A percentile compares a stretch with the other conserved stretches of the same genome.
Conservation (phyloP, 2,113 vertebrate species). For the Poeciliopsis occidentalis region DNA sequence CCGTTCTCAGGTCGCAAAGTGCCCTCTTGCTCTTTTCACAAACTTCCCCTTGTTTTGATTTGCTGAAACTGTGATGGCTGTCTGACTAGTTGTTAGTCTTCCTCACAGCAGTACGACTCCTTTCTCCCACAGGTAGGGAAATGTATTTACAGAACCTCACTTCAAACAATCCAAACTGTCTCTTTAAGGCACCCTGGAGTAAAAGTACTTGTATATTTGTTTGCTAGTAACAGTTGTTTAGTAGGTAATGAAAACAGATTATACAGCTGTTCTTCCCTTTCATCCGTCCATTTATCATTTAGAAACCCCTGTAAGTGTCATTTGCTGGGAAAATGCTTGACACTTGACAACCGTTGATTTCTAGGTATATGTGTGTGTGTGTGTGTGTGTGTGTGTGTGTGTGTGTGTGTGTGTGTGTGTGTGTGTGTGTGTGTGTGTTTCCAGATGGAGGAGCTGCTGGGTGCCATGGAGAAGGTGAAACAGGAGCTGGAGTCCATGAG, state of each 20-base stretch:
- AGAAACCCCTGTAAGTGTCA: background rate
- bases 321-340: background rate
- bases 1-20: too few relatives aligned
- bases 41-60: background rate
- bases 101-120: background rate
- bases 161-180: background rate
- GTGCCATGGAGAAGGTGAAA: constrained; percentile 98
- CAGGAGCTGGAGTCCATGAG: constrained; percentile 98
- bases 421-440: constrained; percentile 24
- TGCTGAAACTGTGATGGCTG: background rate
- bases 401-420: constrained; percentile 16
- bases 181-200: background rate
- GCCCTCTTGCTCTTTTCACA: background rate
- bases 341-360: background rate
- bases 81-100: background rate
- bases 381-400: constrained; percentile 27
- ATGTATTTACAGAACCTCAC: constrained; percentile 9
- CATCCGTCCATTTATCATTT: constrained; percentile 11
- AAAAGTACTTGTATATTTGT: background rate
- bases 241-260: background rate
- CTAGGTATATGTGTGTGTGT: constrained; percentile 11
- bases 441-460: constrained; percentile 92
- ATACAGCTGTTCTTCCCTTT: constrained; percentile 9
- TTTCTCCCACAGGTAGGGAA: constrained; percentile 46
- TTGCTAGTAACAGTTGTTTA: background rate